Percentiles rank a stretch among this genome's conserved stretches.
Conservation (phyloP, 2,888 invertebrate species). For the Tipula confusa region DNA sequence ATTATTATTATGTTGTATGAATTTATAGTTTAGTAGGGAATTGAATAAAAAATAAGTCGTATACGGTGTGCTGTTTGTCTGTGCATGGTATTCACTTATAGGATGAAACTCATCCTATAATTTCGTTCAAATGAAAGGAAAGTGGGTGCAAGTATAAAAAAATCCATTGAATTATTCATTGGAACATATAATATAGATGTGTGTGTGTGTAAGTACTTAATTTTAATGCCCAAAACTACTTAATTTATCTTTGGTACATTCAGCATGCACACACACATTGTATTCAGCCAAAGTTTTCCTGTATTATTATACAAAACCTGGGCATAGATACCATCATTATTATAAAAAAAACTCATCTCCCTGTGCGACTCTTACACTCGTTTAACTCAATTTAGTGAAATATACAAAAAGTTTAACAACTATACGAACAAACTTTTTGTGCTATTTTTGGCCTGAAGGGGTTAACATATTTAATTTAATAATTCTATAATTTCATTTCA, state of each 20-base stretch:
- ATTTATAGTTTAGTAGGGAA: not conserved
- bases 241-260: not conserved
- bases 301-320: not conserved
- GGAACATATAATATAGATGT: not conserved
- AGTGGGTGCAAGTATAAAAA: not conserved
- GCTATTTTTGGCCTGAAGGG: not conserved
- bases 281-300: not conserved
- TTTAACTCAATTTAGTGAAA: not conserved
- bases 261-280: not conserved
- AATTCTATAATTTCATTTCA: not conserved
- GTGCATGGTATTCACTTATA: not conserved
- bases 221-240: not conserved
- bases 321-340: not conserved
- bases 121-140: not conserved
- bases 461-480: slow-evolving; percentile 20
- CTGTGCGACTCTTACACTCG: not conserved
- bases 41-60: not conserved
- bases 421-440: not conserved
- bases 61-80: not conserved
- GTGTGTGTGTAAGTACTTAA: not conserved
- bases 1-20: not conserved
- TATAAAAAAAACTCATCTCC: not conserved
- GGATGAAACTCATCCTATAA: not conserved
- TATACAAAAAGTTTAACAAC: not conserved
- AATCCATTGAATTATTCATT: not conserved